Evolutionary conservation across 2,113 vertebrate species (phyloP).

Genomic region (Atractosteus spatula): DNA sequence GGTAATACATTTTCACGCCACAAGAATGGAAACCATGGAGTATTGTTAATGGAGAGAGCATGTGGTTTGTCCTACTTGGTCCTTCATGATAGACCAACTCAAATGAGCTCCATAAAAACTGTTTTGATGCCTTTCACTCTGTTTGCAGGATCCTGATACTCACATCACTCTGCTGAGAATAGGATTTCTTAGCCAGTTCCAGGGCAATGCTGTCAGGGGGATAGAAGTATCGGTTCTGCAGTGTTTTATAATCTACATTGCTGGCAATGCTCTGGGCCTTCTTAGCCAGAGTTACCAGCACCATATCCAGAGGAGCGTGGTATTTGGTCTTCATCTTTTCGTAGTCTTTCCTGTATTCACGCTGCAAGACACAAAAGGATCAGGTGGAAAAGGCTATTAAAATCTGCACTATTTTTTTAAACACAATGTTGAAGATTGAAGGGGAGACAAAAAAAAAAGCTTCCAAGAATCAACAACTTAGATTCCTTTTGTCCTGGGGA

Average conservation of each 20-base stretch:
- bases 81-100: too few species aligned
- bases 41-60: too few species aligned
- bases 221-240: conserved; percentile 66
- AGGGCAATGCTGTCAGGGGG: conserved; percentile 74
- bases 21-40: too few species aligned
- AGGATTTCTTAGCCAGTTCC: conserved; percentile 79
- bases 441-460: not conserved
- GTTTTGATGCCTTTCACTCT: too few species aligned
- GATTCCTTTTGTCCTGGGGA: too few species aligned
- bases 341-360: conserved; percentile 84
- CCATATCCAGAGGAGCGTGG: conserved; percentile 82
- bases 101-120: too few species aligned
- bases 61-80: too few species aligned
- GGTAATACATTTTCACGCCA: too few species aligned
- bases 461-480: too few species aligned
- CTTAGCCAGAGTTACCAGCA: conserved; percentile 81
- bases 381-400: not conserved
- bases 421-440: not conserved
- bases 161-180: conserved; percentile 81
- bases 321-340: conserved; percentile 85
- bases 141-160: conserved; percentile 33
- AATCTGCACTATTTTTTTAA: not conserved
- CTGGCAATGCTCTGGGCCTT: conserved; percentile 80
- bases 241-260: conserved; percentile 71
- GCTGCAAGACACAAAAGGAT: conserved; percentile 55